A percentile compares a stretch with the other conserved stretches of the same genome.
These are phyloP conservation scores for Cyprinodon tularosa DNA, from an alignment of 2,113 vertebrate species.

Conservation along the genomic window DNA sequence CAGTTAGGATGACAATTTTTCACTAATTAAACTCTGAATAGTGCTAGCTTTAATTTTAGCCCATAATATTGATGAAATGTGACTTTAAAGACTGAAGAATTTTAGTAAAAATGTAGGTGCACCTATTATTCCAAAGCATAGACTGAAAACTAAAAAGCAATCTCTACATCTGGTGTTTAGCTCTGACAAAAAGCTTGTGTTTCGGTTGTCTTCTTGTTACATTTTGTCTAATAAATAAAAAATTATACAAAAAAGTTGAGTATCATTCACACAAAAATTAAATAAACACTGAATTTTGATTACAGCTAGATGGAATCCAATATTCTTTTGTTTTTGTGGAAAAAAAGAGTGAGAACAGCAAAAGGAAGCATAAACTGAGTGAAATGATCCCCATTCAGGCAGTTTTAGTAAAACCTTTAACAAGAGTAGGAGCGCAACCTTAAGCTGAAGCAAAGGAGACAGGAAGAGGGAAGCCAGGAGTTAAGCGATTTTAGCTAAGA, in stretches of 20 bases:
- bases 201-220: neutral
- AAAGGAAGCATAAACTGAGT: neutral
- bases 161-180: slow-evolving; percentile 12
- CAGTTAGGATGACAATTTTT: neutral
- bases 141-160: neutral
- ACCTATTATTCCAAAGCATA: neutral
- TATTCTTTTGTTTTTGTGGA: neutral
- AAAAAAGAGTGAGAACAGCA: neutral
- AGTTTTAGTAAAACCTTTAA: slow-evolving; percentile 41
- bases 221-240: neutral
- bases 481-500: neutral
- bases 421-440: neutral
- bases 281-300: neutral
- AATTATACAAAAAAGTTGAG: neutral
- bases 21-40: neutral
- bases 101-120: too few relatives aligned
- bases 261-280: neutral
- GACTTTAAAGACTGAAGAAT: too few relatives aligned
- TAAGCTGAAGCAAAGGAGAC: slow-evolving; percentile 8
- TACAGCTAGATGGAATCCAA: neutral
- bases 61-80: too few relatives aligned
- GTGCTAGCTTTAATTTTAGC: neutral
- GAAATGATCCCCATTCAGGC: slow-evolving; percentile 58
- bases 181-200: slow-evolving; percentile 2
- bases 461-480: neutral